Conservation (phyloP, 2,797 vertebrate genomes). For the Ceryle rudis region DNA sequence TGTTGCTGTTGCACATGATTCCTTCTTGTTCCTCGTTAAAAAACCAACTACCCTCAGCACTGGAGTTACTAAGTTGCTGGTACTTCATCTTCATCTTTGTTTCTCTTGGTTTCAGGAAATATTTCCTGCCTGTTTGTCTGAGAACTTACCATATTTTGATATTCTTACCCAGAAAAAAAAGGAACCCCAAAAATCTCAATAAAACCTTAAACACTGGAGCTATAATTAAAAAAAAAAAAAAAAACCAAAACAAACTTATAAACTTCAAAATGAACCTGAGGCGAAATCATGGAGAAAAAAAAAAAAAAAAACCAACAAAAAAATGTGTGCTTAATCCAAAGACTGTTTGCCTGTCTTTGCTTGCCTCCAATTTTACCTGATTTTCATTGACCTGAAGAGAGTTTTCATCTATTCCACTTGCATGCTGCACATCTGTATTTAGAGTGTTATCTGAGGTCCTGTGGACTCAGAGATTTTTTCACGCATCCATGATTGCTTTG, state of each 20-base stretch:
- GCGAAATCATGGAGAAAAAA: constrained; percentile 31
- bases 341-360: constrained; percentile 64
- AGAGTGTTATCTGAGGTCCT: background rate
- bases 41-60: background rate
- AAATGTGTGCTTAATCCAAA: background rate
- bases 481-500: background rate
- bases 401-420: background rate
- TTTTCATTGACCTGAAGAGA: constrained; percentile 18
- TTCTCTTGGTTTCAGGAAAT: constrained; percentile 24
- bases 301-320: background rate
- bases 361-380: constrained; percentile 59
- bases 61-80: background rate
- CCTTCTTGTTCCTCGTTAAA: background rate
- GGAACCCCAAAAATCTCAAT: background rate
- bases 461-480: background rate
- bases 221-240: constrained; percentile 65
- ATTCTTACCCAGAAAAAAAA: background rate
- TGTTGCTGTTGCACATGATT: background rate
- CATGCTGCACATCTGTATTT: background rate
- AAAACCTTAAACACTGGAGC: constrained; percentile 37
- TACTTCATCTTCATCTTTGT: constrained; percentile 15
- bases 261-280: constrained; percentile 57
- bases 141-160: constrained; percentile 15
- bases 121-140: background rate
- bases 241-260: background rate